Evolutionary conservation across 2,113 vertebrate genomes (phyloP).

Genomic region (Ahaetulla prasina): DNA sequence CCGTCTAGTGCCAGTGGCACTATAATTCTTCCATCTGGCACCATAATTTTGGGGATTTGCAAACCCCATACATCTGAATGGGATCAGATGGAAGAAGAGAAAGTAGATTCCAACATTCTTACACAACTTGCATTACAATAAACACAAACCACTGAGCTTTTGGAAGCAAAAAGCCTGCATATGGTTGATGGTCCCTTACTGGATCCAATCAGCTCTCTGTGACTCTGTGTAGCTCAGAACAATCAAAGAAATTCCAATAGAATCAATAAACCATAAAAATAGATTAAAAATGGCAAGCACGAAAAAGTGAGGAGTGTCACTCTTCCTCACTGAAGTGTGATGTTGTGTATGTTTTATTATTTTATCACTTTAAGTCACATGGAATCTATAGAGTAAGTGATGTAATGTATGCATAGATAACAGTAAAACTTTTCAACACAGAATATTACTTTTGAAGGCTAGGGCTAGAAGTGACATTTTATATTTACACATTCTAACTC

Average conservation of each 20-base stretch:
- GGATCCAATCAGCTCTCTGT: neutral
- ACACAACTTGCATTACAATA: neutral
- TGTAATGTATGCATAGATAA: neutral
- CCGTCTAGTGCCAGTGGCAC: neutral
- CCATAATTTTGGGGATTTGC: neutral
- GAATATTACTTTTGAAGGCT: neutral
- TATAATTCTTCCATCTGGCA: neutral
- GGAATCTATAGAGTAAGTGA: neutral
- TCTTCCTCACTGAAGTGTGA: neutral
- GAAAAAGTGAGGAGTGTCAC: neutral
- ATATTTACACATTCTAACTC: neutral
- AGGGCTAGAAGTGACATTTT: neutral
- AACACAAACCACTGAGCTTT: neutral
- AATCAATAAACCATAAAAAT: neutral
- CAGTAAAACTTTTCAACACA: neutral
- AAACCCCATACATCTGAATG: neutral
- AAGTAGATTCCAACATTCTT: neutral
- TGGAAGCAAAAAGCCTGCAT: neutral
- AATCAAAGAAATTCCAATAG: neutral
- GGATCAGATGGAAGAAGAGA: neutral
- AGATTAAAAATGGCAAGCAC: neutral
- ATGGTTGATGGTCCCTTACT: neutral
- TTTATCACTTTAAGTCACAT: neutral
- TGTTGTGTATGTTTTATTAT: neutral
- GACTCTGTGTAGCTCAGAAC: neutral